A percentile compares a stretch with the other conserved stretches of the same genome.
Conservation (phyloP, 23 tunicate genomes). For the Botrylloides violaceus region DNA sequence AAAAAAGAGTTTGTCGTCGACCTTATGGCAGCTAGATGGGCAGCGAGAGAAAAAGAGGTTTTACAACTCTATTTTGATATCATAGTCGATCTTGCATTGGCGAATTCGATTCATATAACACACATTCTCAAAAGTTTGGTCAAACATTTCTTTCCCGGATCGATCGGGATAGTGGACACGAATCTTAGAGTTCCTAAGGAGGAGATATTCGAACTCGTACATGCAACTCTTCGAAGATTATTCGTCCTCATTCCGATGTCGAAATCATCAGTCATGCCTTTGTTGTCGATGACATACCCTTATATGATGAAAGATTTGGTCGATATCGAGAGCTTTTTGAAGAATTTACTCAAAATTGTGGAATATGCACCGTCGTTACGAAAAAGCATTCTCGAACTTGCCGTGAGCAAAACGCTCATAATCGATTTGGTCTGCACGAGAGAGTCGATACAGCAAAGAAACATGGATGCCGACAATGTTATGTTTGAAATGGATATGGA, state of each 20-base stretch:
- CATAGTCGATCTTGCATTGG: slow-evolving; percentile 35
- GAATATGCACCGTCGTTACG: slow-evolving; percentile 39
- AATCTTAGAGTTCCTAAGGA: neutral
- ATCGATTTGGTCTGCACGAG: slow-evolving; percentile 1
- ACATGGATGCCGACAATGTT: slow-evolving; percentile 38
- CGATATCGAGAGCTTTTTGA: slow-evolving; percentile 33
- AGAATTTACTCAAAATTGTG: slow-evolving; percentile 36
- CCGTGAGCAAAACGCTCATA: slow-evolving; percentile 17
- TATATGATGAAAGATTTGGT: slow-evolving; percentile 31
- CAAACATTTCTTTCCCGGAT: slow-evolving; percentile 21
- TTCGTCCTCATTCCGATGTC: slow-evolving; percentile 50
- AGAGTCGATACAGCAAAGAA: neutral
- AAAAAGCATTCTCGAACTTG: slow-evolving; percentile 30
- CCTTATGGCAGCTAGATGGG: slow-evolving; percentile 44
- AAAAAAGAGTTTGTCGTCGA: slow-evolving; percentile 30
- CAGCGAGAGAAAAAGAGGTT: slow-evolving; percentile 55
- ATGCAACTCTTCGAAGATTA: slow-evolving; percentile 29
- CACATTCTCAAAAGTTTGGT: slow-evolving; percentile 33
- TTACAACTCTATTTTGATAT: slow-evolving; percentile 31
- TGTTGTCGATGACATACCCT: slow-evolving; percentile 27
- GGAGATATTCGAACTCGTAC: slow-evolving; percentile 18
- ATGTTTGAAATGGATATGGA: slow-evolving; percentile 13
- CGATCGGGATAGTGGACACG: neutral
- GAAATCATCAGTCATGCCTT: neutral
- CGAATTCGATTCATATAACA: slow-evolving; percentile 60